Conservation (phyloP, 2,888 invertebrate species). For the Tetropium fuscum region DNA sequence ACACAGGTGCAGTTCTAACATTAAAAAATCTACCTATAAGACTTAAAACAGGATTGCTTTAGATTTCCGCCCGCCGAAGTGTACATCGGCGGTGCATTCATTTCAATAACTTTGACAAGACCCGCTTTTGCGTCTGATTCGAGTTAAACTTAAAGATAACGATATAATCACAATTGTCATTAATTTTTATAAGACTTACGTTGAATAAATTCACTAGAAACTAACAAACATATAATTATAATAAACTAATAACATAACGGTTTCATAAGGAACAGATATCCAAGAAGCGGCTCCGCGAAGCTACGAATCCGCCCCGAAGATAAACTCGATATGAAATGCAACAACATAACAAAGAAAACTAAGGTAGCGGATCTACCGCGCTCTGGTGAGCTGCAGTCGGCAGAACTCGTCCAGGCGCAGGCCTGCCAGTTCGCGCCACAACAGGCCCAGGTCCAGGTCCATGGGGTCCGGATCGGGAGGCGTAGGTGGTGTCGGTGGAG, state of each 20-base stretch:
- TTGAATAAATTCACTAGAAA: constrained; percentile 63
- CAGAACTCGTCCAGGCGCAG: constrained; percentile 66
- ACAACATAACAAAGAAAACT: constrained; percentile 65
- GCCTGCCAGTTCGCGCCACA: constrained; percentile 66
- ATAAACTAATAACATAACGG: constrained; percentile 65
- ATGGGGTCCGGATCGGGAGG: constrained; percentile 55
- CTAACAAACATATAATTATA: constrained; percentile 65
- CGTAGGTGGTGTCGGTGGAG: constrained; percentile 51
- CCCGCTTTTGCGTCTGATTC: constrained; percentile 55
- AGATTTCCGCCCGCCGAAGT: too few relatives aligned
- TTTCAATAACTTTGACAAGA: constrained; percentile 48
- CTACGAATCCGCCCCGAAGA: constrained; percentile 44
- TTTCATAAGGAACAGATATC: constrained; percentile 58
- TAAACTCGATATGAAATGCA: constrained; percentile 64
- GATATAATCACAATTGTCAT: constrained; percentile 61
- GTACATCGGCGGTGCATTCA: constrained; percentile 32
- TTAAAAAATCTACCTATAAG: constrained; percentile 49
- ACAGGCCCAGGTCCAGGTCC: constrained; percentile 63
- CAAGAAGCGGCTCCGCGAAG: constrained; percentile 38
- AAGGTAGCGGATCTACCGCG: constrained; percentile 59
- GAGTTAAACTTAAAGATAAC: constrained; percentile 57
- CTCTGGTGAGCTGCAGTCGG: constrained; percentile 64
- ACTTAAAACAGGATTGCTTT: constrained; percentile 41
- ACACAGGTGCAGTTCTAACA: constrained; percentile 50
- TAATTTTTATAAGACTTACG: constrained; percentile 54